phyloP scores from a whole-genome alignment of 2,113 vertebrate genomes.

The Anguilla rostrata region DNA sequence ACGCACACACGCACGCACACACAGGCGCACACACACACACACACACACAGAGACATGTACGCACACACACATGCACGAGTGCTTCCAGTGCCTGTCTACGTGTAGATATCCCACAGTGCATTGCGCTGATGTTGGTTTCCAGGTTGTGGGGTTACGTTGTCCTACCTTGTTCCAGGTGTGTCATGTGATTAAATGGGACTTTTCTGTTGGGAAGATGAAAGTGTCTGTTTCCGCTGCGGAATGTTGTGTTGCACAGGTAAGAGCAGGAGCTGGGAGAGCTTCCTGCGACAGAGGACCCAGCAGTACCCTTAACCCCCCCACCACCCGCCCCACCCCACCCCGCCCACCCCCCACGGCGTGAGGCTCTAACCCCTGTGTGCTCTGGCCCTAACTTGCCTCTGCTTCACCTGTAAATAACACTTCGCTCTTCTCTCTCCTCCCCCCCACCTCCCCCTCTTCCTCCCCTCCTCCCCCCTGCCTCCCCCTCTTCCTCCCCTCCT shows the following conservation, averaged over 20 bases:
- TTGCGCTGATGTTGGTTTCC: not conserved
- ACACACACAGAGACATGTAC: too few relatives aligned
- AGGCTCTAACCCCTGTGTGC: conserved; percentile 10
- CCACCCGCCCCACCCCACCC: not conserved
- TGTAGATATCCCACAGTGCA: conserved; percentile 28
- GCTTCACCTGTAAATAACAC: conserved; percentile 29
- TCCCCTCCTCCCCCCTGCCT: conserved; percentile 48
- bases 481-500: conserved; percentile 61
- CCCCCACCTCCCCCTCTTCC: conserved; percentile 56
- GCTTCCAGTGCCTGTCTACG: conserved; percentile 4
- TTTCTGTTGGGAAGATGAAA: too few relatives aligned
- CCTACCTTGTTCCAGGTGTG: not conserved
- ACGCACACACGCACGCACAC: too few relatives aligned
- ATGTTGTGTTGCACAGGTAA: not conserved
- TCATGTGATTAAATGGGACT: not conserved
- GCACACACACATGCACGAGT: too few relatives aligned
- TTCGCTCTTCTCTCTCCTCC: conserved; percentile 61
- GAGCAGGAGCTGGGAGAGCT: not conserved
- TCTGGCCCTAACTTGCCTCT: conserved; percentile 7
- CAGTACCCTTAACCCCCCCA: not conserved
- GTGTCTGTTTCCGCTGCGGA: too few relatives aligned
- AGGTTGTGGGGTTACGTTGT: too few relatives aligned
- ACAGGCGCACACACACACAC: too few relatives aligned
- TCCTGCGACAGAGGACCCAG: not conserved
- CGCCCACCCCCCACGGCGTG: not conserved